Conservation (phyloP, 2,888 invertebrate genomes). For the Mesodorylaimus sp. region DNA sequence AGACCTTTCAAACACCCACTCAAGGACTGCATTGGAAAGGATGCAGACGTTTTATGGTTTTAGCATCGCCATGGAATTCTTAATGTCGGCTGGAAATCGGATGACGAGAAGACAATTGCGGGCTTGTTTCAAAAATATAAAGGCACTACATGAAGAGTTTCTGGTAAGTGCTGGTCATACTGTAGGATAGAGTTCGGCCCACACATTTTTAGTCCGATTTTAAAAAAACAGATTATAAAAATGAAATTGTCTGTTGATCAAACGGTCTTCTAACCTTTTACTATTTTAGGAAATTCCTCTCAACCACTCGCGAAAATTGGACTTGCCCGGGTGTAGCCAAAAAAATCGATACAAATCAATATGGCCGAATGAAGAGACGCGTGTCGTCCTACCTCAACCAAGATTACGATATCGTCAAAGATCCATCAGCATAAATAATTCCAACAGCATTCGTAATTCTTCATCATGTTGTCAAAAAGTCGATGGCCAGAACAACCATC, state of each 20-base stretch:
- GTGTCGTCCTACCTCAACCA: constrained; percentile 7
- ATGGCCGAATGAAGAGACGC: constrained; percentile 45
- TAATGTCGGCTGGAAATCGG: constrained; percentile 41
- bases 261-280: too few species aligned
- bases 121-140: constrained; percentile 37
- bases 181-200: too few species aligned
- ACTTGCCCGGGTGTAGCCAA: constrained; percentile 65
- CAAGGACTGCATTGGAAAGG: not conserved
- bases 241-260: not conserved
- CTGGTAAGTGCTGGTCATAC: constrained; percentile 41
- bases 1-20: too few species aligned
- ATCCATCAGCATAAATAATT: too few species aligned
- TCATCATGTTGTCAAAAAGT: too few species aligned
- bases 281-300: constrained; percentile 52
- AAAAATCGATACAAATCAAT: constrained; percentile 78
- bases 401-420: too few species aligned
- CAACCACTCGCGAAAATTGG: constrained; percentile 71
- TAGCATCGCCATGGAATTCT: constrained; percentile 40
- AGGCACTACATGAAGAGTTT: constrained; percentile 59
- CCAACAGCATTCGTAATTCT: too few species aligned
- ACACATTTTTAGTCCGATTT: too few species aligned
- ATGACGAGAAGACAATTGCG: constrained; percentile 40
- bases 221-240: not conserved
- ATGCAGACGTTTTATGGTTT: constrained; percentile 5
- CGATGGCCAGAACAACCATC: too few species aligned